A percentile compares a stretch with the other conserved stretches of the same genome.
Evolutionary conservation across 2,797 vertebrate species (phyloP).

Genomic region (Hozukius guyotensis): DNA sequence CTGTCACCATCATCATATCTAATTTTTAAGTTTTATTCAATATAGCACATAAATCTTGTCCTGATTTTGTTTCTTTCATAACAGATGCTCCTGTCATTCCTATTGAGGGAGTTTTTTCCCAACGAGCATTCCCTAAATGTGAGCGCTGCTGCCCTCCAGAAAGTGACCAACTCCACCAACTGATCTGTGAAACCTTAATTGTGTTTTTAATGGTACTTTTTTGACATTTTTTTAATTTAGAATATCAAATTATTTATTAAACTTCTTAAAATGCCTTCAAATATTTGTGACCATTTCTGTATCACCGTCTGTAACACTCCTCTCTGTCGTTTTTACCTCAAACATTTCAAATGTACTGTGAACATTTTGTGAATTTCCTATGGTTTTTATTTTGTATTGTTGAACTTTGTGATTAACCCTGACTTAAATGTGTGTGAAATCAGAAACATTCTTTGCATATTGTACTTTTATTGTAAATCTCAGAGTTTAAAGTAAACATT

Average conservation of each 20-base stretch:
- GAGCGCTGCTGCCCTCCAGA: slow-evolving; percentile 50
- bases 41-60: background rate
- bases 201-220: slow-evolving; percentile 34
- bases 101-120: slow-evolving; percentile 76
- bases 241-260: slow-evolving; percentile 58
- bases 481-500: background rate
- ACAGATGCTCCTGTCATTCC: slow-evolving; percentile 78
- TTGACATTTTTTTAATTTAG: slow-evolving; percentile 45
- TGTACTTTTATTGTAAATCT: slow-evolving; percentile 9
- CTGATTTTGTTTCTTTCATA: background rate
- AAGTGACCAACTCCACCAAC: slow-evolving; percentile 46
- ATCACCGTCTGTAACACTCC: background rate
- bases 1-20: background rate
- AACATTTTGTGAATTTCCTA: slow-evolving; percentile 22
- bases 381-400: background rate
- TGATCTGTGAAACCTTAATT: slow-evolving; percentile 44
- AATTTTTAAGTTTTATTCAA: background rate
- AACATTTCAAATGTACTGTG: slow-evolving; percentile 47
- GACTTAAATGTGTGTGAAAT: slow-evolving; percentile 2
- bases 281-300: background rate
- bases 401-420: background rate
- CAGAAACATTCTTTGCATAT: background rate
- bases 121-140: slow-evolving; percentile 62
- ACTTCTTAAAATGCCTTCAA: slow-evolving; percentile 44
- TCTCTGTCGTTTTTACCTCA: slow-evolving; percentile 42